phyloP scores from a whole-genome alignment of 2,888 invertebrate species.

The Athalia cordata region DNA sequence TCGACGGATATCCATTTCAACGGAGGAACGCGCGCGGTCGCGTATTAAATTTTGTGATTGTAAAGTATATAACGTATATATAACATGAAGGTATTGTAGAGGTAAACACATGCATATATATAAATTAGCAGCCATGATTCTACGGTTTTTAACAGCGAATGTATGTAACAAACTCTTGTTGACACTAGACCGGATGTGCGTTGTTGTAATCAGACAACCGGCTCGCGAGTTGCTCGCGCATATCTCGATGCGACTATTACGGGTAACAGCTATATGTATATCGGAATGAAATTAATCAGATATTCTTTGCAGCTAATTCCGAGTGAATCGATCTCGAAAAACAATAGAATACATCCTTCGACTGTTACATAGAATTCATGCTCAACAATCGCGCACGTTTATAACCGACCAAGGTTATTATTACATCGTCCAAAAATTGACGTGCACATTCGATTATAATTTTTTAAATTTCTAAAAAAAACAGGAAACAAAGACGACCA shows the following conservation, averaged over 20 bases:
- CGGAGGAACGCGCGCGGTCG: neutral
- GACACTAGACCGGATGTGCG: slow-evolving; percentile 38
- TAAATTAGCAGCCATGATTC: slow-evolving; percentile 33
- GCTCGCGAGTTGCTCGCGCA: neutral
- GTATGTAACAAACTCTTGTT: slow-evolving; percentile 28
- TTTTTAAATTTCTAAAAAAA: no score
- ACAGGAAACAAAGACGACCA: no score
- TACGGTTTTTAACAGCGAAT: slow-evolving; percentile 19
- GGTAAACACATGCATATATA: neutral
- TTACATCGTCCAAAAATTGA: no score
- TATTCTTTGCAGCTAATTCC: no score
- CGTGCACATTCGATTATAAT: no score
- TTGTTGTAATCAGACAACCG: slow-evolving; percentile 28
- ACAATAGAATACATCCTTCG: no score
- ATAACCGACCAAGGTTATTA: no score
- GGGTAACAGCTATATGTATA: no score
- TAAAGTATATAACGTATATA: neutral
- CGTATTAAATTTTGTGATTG: neutral
- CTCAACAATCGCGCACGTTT: no score
- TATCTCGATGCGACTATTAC: neutral
- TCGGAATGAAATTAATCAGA: no score
- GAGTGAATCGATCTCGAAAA: no score
- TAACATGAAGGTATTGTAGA: neutral
- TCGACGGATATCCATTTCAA: slow-evolving; percentile 34
- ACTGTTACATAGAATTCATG: no score